Evolutionary conservation across 2,113 vertebrate species (phyloP).

Genomic region (Antechinus stuartii): DNA sequence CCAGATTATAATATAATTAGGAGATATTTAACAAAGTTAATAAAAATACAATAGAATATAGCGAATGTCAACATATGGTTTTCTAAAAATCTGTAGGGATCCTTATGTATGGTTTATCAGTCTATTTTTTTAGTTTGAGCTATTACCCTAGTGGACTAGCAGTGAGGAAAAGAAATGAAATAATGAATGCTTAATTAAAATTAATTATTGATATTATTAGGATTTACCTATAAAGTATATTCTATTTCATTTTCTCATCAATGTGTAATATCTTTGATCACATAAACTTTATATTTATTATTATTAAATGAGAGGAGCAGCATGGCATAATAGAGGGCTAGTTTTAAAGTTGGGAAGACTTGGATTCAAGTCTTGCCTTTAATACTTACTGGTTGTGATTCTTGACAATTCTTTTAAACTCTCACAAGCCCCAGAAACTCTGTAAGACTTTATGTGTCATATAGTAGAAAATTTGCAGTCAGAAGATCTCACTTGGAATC

Average conservation of each 20-base stretch:
- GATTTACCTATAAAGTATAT: slow-evolving; percentile 66
- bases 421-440: neutral
- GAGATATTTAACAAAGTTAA: neutral
- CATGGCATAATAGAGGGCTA: neutral
- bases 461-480: neutral
- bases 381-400: neutral
- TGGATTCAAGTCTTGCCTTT: neutral
- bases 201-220: slow-evolving; percentile 72
- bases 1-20: neutral
- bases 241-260: slow-evolving; percentile 55
- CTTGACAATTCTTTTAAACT: neutral
- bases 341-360: neutral
- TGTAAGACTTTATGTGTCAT: neutral
- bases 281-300: neutral
- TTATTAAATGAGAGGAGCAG: neutral
- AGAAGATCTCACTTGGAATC: neutral
- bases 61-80: neutral
- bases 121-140: neutral
- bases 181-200: slow-evolving; percentile 26
- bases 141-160: neutral
- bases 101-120: neutral
- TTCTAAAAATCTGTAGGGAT: neutral
- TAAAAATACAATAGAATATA: neutral
- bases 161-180: neutral
- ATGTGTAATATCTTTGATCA: neutral